phyloP scores from a whole-genome alignment of 1,140 invertebrate genomes.

The Drusus annulatus region DNA sequence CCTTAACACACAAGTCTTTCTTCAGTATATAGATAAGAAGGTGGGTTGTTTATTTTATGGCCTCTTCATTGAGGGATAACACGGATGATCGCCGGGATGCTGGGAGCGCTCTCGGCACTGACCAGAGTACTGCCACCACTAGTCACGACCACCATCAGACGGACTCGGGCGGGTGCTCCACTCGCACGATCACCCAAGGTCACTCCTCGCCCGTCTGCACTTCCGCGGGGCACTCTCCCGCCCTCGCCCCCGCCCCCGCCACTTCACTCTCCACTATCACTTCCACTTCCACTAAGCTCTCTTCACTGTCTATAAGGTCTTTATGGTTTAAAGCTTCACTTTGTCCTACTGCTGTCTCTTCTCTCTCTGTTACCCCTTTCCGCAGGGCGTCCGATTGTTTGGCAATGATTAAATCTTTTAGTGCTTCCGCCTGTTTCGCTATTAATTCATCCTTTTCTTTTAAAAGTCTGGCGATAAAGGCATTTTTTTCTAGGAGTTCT shows the following conservation, averaged over 20 bases:
- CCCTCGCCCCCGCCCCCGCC: neutral
- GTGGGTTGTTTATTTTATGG: slow-evolving; percentile 55
- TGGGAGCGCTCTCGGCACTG: too few relatives aligned
- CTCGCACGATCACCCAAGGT: slow-evolving; percentile 55
- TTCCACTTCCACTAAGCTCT: slow-evolving; percentile 11
- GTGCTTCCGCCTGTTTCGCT: slow-evolving; percentile 26
- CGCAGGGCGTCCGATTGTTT: slow-evolving; percentile 45
- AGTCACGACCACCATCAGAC: too few relatives aligned
- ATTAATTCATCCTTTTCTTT: slow-evolving; percentile 54
- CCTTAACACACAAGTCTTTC: slow-evolving; percentile 52
- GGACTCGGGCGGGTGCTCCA: slow-evolving; percentile 25
- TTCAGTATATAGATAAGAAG: slow-evolving; percentile 56
- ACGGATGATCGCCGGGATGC: neutral
- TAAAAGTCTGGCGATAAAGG: slow-evolving; percentile 48
- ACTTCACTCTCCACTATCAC: slow-evolving; percentile 38
- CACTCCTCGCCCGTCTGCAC: slow-evolving; percentile 48
- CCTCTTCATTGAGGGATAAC: slow-evolving; percentile 40
- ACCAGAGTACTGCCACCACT: too few relatives aligned
- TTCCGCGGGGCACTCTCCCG: neutral
- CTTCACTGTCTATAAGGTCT: neutral
- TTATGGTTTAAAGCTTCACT: slow-evolving; percentile 39
- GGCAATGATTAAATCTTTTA: slow-evolving; percentile 44
- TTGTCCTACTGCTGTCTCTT: slow-evolving; percentile 34
- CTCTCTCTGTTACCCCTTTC: slow-evolving; percentile 38
- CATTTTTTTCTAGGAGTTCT: slow-evolving; percentile 47